Conservation (phyloP, 2,113 vertebrate genomes). For the Chaetorhynchus papuensis region DNA sequence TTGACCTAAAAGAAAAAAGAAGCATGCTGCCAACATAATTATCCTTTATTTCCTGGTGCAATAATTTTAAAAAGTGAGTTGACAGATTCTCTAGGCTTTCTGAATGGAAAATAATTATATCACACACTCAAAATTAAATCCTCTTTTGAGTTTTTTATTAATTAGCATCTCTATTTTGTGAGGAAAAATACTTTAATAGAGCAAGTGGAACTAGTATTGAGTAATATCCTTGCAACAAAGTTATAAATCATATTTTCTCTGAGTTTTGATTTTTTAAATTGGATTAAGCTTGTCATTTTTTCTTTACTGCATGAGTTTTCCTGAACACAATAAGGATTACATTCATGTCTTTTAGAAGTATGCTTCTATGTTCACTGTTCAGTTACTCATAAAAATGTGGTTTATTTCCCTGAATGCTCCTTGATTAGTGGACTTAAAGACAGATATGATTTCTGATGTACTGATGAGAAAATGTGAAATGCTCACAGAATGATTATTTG, state of each 20-base stretch:
- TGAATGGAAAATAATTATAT: constrained; percentile 10
- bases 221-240: not conserved
- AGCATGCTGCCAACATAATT: constrained; percentile 23
- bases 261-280: not conserved
- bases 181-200: not conserved
- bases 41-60: constrained; percentile 37
- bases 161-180: not conserved
- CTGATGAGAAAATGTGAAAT: not conserved
- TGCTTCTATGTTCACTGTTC: not conserved
- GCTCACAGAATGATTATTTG: not conserved
- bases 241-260: not conserved
- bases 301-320: not conserved
- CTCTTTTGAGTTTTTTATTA: not conserved
- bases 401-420: not conserved
- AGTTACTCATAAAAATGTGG: not conserved
- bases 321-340: not conserved
- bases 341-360: not conserved
- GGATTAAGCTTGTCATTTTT: not conserved
- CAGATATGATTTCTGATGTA: not conserved
- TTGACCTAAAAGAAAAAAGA: constrained; percentile 7
- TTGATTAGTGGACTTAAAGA: not conserved
- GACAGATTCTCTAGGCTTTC: not conserved
- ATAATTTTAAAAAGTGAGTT: not conserved
- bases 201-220: not conserved
- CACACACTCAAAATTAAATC: not conserved